Percentiles rank a stretch among this genome's conserved stretches.
These are phyloP conservation scores for Numenius arquata DNA, from an alignment of 2,113 vertebrate species.

Conservation along the genomic window DNA sequence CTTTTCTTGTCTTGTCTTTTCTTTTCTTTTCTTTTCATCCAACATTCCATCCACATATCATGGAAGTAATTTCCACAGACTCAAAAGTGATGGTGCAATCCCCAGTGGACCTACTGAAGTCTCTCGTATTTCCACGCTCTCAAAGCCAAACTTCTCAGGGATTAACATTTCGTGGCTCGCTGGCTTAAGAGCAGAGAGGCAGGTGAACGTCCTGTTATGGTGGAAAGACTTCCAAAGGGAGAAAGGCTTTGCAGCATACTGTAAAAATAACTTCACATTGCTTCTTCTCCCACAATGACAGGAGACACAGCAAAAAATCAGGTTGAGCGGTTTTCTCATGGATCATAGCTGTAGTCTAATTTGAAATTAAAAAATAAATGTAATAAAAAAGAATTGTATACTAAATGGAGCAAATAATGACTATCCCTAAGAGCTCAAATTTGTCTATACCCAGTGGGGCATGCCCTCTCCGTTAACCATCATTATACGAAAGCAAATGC, in stretches of 20 bases:
- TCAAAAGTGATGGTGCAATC: not conserved
- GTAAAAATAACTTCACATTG: not conserved
- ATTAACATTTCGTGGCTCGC: not conserved
- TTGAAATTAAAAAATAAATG: not conserved
- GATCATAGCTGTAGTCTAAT: not conserved
- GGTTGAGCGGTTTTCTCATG: not conserved
- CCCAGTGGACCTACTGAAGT: not conserved
- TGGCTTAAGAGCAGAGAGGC: rapidly evolving
- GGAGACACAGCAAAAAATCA: not conserved
- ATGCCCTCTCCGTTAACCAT: not conserved
- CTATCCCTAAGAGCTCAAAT: not conserved
- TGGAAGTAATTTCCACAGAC: not conserved
- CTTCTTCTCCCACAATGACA: not conserved
- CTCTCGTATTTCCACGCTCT: not conserved
- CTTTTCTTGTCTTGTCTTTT: too few species aligned
- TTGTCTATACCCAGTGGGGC: not conserved
- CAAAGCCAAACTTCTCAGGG: rapidly evolving
- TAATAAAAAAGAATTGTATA: not conserved
- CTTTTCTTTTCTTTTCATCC: not conserved
- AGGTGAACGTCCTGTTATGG: not conserved
- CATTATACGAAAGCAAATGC: not conserved
- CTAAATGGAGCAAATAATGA: not conserved
- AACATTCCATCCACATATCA: not conserved
- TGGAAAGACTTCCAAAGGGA: not conserved
- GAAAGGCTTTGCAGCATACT: not conserved